Percentiles rank a stretch among this genome's conserved stretches.
These are phyloP conservation scores for Podabrus alpinus DNA, from an alignment of 2,888 invertebrate genomes.

Conservation along the genomic window DNA sequence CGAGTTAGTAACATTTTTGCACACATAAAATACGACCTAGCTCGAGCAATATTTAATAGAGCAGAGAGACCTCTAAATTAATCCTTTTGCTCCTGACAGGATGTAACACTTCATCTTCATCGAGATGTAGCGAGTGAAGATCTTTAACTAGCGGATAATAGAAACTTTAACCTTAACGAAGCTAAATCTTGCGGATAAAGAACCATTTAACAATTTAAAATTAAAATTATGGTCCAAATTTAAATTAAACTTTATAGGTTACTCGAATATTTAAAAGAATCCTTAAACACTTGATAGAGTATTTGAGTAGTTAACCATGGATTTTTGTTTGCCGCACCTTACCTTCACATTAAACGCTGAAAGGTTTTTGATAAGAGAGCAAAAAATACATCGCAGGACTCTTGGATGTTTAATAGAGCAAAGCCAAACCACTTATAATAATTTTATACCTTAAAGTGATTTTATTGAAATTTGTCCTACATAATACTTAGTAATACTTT, in stretches of 20 bases:
- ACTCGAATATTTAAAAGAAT: not conserved
- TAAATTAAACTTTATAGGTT: not conserved
- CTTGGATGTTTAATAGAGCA: not conserved
- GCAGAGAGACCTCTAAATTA: not conserved
- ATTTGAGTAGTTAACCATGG: not conserved
- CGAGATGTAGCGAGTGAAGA: not conserved
- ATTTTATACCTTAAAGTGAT: not conserved
- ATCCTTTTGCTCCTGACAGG: not conserved
- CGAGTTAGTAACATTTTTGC: not conserved
- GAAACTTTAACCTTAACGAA: too few relatives aligned
- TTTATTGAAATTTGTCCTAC: not conserved
- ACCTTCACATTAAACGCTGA: not conserved
- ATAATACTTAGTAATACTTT: too few relatives aligned
- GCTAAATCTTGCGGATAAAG: too few relatives aligned
- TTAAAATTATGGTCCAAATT: not conserved
- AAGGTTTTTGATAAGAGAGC: not conserved
- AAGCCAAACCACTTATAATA: not conserved
- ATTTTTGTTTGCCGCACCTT: not conserved
- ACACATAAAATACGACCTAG: not conserved
- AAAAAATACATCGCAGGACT: not conserved
- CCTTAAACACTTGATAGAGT: not conserved
- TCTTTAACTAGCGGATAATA: too few relatives aligned
- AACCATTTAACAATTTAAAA: not conserved
- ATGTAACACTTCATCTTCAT: not conserved
- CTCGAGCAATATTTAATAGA: not conserved